Evolutionary conservation across 1,140 invertebrate genomes (phyloP), one percentile per base, ranked within the genome.

Genomic region (Macrocentrus cingulum): DNA sequence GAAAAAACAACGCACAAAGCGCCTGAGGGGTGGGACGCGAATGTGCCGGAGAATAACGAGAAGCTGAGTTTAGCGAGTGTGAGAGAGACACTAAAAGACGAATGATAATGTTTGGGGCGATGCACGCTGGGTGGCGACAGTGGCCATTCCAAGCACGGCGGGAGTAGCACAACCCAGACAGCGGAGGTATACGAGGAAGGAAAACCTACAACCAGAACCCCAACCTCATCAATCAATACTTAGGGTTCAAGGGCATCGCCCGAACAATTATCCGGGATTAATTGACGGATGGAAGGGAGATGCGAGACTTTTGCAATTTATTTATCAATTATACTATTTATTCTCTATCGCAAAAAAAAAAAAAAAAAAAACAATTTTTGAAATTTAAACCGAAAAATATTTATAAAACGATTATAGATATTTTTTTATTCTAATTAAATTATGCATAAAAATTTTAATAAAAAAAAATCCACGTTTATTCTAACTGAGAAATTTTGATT

Each of bases 161-260:
- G 19, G 18, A 20, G 18, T n/a, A n/a, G n/a, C 18, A 22, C 22
- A 22, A 46, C 44, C 3, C 20, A 46, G 46, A 34, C 29, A 37
- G 8, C 20, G 46, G 18, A 18, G 20, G 22, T 9, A 42, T 55
- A 60, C 64, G 69, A 68, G 69, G 71, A 64, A 66, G 69, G 69
- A 66, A 72, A 67, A 60, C 59, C 67, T 67, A 69, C 66, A 68
- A 62, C 71, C 64, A 71, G 70, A 75, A 75, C 76, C 66, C 54
- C 72, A 71, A 76, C 72, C 69, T 74, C 65, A 66, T 74, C 75
- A 80, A 80, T 80, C 77, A 78, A 80, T 80, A 78, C 72, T 68
- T 72, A 75, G 68, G 77, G 74, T 79, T 79, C 76, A 79, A 80
- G 77, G 77, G 74, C 75, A 78, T 77, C 72, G 75, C 69, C 74